A percentile compares a stretch with the other conserved stretches of the same genome.
Conservation (phyloP, 1,140 invertebrate genomes). For the Aphis craccivora region DNA sequence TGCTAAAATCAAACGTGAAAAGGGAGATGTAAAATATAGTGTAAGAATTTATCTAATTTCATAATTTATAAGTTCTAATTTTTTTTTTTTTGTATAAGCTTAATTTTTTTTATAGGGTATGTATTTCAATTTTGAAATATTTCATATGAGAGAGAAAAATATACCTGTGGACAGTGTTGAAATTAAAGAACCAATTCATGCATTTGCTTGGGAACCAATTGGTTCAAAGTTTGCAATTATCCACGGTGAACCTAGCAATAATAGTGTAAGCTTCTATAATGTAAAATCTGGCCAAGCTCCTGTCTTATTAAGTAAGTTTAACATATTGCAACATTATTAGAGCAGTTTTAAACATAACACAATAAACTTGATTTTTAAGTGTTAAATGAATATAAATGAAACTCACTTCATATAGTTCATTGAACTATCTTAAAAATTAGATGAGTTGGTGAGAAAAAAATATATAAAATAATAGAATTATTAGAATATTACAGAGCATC, state of each 20-base stretch:
- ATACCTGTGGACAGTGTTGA: conserved; percentile 98
- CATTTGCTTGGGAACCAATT: conserved; percentile 98
- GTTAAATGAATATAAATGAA: too few relatives aligned
- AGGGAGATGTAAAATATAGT: conserved; percentile 86
- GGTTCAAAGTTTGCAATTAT: conserved; percentile 96
- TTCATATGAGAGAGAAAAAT: conserved; percentile 97
- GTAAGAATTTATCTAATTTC: conserved; percentile 67
- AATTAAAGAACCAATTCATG: conserved; percentile 90
- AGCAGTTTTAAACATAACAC: not conserved
- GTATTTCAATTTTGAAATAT: conserved; percentile 99
- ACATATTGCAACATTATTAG: conserved; percentile 34
- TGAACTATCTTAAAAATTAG: too few relatives aligned
- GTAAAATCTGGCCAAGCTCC: conserved; percentile 88
- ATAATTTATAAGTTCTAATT: not conserved
- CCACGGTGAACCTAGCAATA: conserved; percentile 88
- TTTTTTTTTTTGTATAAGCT: not conserved
- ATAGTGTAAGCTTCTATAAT: conserved; percentile 93
- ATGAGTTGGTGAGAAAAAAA: too few relatives aligned
- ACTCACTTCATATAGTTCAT: too few relatives aligned
- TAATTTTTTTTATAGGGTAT: conserved; percentile 74
- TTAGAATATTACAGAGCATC: too few relatives aligned
- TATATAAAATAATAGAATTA: too few relatives aligned
- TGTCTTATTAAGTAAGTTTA: conserved; percentile 75
- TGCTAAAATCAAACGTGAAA: conserved; percentile 91
- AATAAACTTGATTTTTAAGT: not conserved